Percentiles rank a stretch among this genome's conserved stretches.
Evolutionary conservation across 2,888 invertebrate genomes (phyloP).

Genomic region (Chesias legatella): DNA sequence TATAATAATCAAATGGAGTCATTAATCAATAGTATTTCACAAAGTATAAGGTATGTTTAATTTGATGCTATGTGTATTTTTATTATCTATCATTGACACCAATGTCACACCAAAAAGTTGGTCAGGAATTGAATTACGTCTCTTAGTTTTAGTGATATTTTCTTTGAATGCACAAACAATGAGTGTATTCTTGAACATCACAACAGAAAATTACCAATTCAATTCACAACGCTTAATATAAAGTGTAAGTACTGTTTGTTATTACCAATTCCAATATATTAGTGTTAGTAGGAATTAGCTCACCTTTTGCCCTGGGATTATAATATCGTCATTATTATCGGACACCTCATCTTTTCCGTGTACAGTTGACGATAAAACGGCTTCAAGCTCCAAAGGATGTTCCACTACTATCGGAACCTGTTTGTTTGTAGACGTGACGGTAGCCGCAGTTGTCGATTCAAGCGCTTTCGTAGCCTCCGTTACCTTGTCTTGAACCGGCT

Average conservation of each 20-base stretch:
- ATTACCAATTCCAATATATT: not conserved
- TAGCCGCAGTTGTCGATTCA: conserved; percentile 11
- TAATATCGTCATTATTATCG: conserved; percentile 17
- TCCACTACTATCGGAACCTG: conserved; percentile 36
- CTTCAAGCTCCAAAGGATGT: conserved; percentile 57
- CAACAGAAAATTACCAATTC: too few species aligned
- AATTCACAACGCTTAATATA: not conserved
- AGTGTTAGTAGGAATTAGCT: conserved; percentile 12
- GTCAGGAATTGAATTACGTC: too few species aligned
- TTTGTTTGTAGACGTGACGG: conserved; percentile 25
- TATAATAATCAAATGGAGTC: too few species aligned
- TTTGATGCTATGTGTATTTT: too few species aligned
- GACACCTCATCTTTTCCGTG: conserved; percentile 27
- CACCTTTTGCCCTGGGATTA: conserved; percentile 37
- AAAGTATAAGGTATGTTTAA: too few species aligned
- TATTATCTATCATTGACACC: too few species aligned
- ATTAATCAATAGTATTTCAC: too few species aligned
- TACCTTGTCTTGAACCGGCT: conserved; percentile 22
- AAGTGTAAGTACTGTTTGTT: not conserved
- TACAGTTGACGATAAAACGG: conserved; percentile 58
- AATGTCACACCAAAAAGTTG: too few species aligned
- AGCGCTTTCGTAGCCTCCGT: conserved; percentile 17
- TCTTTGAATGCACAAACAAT: too few species aligned
- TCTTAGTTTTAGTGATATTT: too few species aligned
- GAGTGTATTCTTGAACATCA: too few species aligned